Conservation (phyloP, 2,113 vertebrate species). For the Clarias macrocephalus region DNA sequence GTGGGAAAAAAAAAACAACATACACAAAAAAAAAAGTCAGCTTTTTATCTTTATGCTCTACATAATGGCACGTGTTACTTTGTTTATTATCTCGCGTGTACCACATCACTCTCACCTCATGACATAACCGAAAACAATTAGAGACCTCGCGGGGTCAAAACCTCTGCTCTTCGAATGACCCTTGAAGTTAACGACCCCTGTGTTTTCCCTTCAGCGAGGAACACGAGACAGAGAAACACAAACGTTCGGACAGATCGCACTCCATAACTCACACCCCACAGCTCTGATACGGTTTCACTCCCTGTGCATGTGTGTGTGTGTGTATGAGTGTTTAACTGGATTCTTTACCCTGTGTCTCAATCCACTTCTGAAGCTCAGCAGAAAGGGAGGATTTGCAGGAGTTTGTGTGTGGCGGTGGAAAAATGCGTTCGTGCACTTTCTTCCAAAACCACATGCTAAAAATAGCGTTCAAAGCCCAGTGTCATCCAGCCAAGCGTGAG, state of each 20-base stretch:
- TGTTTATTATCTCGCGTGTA: not conserved
- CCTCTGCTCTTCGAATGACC: constrained; percentile 9
- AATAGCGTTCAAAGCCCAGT: constrained; percentile 54
- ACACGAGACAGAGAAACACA: constrained; percentile 41
- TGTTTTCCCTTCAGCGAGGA: constrained; percentile 4
- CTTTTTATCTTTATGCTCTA: not conserved
- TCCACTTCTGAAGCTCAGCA: constrained; percentile 40
- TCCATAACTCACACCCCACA: constrained; percentile 25
- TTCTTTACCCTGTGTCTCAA: constrained; percentile 43
- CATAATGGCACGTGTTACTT: not conserved
- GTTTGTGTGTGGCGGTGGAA: constrained; percentile 49
- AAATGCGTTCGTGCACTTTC: constrained; percentile 48
- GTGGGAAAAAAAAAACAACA: constrained; percentile 1
- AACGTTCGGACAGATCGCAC: constrained; percentile 42
- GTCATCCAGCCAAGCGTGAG: constrained; percentile 51
- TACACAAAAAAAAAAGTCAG: too few species aligned
- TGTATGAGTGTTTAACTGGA: constrained; percentile 26
- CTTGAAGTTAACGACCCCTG: constrained; percentile 36
- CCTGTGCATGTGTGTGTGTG: constrained; percentile 25
- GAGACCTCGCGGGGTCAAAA: constrained; percentile 19
- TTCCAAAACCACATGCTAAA: constrained; percentile 53
- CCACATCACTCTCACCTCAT: constrained; percentile 24
- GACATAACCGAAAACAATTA: constrained; percentile 7
- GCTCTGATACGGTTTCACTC: constrained; percentile 8
- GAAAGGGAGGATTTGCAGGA: constrained; percentile 40